These are phyloP conservation scores for Plodia interpunctella DNA, from an alignment of 1,140 invertebrate genomes.

Conservation along the genomic window DNA sequence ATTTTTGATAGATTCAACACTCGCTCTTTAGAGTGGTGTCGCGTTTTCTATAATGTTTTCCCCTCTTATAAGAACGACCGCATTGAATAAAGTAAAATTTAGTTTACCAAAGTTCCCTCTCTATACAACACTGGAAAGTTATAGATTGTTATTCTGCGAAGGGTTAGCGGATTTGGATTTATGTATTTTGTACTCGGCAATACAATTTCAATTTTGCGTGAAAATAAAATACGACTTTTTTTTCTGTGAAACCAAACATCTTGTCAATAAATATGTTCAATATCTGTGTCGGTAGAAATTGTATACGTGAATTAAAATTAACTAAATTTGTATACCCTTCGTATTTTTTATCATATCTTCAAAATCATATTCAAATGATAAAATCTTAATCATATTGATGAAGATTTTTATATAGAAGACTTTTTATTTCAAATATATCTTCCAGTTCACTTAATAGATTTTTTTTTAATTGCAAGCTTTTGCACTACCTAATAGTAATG, in stretches of 20 bases:
- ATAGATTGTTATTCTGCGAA: constrained; percentile 64
- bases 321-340: no score
- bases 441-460: no score
- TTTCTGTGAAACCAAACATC: background rate
- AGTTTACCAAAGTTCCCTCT: constrained; percentile 58
- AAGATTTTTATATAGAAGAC: background rate
- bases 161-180: constrained; percentile 29
- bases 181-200: constrained; percentile 35
- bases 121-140: constrained; percentile 56
- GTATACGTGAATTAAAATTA: no score
- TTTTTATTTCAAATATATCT: no score
- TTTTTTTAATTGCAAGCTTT: no score
- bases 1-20: constrained; percentile 73
- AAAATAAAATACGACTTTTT: background rate
- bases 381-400: no score
- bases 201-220: constrained; percentile 13
- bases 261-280: no score
- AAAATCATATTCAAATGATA: no score
- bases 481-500: no score
- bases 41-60: constrained; percentile 65
- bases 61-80: constrained; percentile 51
- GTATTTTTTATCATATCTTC: no score
- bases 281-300: no score
- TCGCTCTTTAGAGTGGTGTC: constrained; percentile 53
- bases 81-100: constrained; percentile 68